Evolutionary conservation across 2,888 invertebrate species (phyloP), one percentile per base, ranked within the genome.

Genomic region (Leptodirus hochenwartii): DNA sequence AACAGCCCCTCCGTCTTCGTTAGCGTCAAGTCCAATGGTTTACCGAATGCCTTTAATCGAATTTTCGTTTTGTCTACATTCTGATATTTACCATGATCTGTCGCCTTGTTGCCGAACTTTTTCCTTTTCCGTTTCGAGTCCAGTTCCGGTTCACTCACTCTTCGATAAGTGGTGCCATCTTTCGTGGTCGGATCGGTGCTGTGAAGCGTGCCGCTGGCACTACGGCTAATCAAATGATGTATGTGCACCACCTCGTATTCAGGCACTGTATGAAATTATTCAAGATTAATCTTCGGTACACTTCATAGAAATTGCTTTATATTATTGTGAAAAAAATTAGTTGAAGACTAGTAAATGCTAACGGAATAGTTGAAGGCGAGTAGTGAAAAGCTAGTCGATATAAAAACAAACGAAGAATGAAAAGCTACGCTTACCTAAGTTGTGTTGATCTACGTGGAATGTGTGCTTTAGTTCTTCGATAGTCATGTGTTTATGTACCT

Each of bases 401-500:
- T 10, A 12, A 9, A 11, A 11, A 3, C 13, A 9, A 25, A 10
- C 12, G 11, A 3, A 11, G 13, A 25, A 25, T 11, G 10, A 13
- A 10, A 8, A 25, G 14, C 4, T 25, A 9, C 13, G 44, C 52
- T 50, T 44, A 56, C 56, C 80, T 51, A 70, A 62, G 44, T 71
- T 66, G 53, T 73, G 71, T 46, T 69, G 65, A 35, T 79, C 77
- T 43, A 84, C 79, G 57, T 87, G 84, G 60, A 88, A 88, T 39
- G 85, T 71, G 49, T 67, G 69, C 51, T 68, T 66, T 48, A 85
- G 61, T 59, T 88, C 85, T 37, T 79, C 76, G 49, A 68, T 56
- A 42, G 79, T 77, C 87, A 88, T 87, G 52, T 76, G 76, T 61
- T 78, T 78, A 66, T 88, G 87, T 50, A 85, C 69, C 85, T 87